phyloP scores from a whole-genome alignment of 2,888 invertebrate genomes.

The Protonemura montana region DNA sequence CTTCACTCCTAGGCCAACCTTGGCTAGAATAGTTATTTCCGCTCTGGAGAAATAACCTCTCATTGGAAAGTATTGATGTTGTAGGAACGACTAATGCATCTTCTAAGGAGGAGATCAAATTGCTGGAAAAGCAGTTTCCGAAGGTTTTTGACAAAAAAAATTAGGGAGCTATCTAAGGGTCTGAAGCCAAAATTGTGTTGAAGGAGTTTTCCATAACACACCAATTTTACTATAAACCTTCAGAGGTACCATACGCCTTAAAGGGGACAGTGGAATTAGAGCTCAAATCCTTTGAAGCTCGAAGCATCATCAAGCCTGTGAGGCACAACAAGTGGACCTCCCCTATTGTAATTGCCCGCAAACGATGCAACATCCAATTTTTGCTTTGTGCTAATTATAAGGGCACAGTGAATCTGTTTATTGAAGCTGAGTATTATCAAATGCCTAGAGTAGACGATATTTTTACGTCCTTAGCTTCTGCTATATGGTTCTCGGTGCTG shows the following conservation, averaged over 20 bases:
- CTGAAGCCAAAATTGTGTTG: background rate
- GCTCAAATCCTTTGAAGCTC: background rate
- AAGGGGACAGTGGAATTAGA: background rate
- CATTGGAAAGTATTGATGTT: background rate
- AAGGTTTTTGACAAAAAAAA: background rate
- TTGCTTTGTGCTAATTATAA: slow-evolving; percentile 51
- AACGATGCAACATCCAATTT: slow-evolving; percentile 49
- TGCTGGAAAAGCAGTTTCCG: background rate
- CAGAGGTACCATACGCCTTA: background rate
- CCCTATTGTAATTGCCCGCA: slow-evolving; percentile 53
- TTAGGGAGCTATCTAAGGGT: background rate
- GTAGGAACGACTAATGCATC: background rate
- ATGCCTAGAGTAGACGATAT: slow-evolving; percentile 51
- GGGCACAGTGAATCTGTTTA: slow-evolving; percentile 52
- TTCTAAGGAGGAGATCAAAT: background rate
- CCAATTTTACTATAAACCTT: slow-evolving; percentile 15
- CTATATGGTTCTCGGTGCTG: slow-evolving; percentile 48
- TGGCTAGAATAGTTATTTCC: background rate
- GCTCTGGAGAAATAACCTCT: background rate
- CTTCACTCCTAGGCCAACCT: background rate
- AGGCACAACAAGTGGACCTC: slow-evolving; percentile 15
- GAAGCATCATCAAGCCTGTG: background rate
- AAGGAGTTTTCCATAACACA: too few species aligned
- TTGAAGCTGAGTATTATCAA: slow-evolving; percentile 52
- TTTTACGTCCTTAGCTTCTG: slow-evolving; percentile 49